Evolutionary conservation across 2,888 invertebrate species (phyloP).

Genomic region (Ptilodon capucinus): DNA sequence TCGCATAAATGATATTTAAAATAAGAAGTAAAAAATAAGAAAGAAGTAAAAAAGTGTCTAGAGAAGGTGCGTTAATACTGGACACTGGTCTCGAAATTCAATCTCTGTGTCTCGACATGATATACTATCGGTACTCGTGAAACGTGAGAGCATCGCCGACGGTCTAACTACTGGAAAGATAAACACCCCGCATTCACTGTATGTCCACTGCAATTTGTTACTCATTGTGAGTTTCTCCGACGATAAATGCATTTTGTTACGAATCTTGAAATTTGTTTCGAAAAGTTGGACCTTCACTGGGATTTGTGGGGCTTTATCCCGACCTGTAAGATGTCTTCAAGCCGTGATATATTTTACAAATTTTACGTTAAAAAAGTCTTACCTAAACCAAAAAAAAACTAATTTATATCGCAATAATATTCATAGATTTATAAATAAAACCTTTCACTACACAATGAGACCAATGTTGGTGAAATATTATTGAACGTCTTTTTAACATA

Average conservation of each 20-base stretch:
- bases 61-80: not conserved
- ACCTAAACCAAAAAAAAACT: too few species aligned
- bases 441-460: too few species aligned
- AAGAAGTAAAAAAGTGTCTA: not conserved
- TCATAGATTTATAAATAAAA: too few species aligned
- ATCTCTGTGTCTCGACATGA: slow-evolving; percentile 14
- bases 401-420: too few species aligned
- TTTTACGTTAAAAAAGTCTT: too few species aligned
- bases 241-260: slow-evolving; percentile 17
- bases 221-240: slow-evolving; percentile 44
- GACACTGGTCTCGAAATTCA: not conserved
- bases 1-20: too few species aligned
- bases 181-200: slow-evolving; percentile 32
- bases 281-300: not conserved
- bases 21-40: too few species aligned
- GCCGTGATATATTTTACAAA: too few species aligned
- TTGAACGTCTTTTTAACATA: too few species aligned
- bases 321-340: too few species aligned
- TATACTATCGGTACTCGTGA: slow-evolving; percentile 15
- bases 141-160: slow-evolving; percentile 30
- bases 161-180: slow-evolving; percentile 39
- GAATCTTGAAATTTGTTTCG: slow-evolving; percentile 24
- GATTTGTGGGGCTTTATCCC: not conserved
- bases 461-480: too few species aligned
- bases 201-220: slow-evolving; percentile 58